Evolutionary conservation across 1,140 invertebrate species (phyloP).

Genomic region (Drosophila sucinea): DNA sequence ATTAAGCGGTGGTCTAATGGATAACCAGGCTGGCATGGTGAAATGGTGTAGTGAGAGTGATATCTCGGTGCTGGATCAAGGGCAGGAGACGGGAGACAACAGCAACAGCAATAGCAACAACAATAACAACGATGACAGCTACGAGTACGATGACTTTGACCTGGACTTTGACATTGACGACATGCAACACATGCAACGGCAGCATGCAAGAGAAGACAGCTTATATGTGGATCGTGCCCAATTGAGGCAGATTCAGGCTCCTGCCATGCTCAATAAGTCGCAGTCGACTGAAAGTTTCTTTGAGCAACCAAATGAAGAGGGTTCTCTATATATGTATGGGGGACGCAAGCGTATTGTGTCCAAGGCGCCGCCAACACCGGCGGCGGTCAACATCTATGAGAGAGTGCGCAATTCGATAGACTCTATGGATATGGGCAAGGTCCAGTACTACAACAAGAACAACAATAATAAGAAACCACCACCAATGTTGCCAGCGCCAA

Average conservation of each 20-base stretch:
- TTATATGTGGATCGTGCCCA: conserved; percentile 67
- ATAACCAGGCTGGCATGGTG: conserved; percentile 51
- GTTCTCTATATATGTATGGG: conserved; percentile 79
- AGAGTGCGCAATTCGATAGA: conserved; percentile 62
- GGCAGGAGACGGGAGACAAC: conserved; percentile 40
- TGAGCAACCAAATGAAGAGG: conserved; percentile 78
- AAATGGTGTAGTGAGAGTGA: conserved; percentile 83
- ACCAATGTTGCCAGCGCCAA: conserved; percentile 63
- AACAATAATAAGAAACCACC: conserved; percentile 25
- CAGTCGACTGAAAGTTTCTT: conserved; percentile 79
- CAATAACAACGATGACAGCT: conserved; percentile 66
- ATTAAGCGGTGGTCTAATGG: conserved; percentile 61
- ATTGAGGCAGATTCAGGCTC: conserved; percentile 55
- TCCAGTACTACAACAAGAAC: conserved; percentile 32
- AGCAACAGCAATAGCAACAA: conserved; percentile 9
- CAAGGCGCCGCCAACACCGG: conserved; percentile 49
- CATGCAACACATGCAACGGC: conserved; percentile 32
- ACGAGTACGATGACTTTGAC: conserved; percentile 71
- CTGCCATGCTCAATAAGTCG: conserved; percentile 65
- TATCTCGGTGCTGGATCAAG: conserved; percentile 72
- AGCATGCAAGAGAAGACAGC: conserved; percentile 48
- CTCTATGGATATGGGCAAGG: conserved; percentile 37
- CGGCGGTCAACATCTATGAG: conserved; percentile 73
- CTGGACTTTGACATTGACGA: conserved; percentile 48
- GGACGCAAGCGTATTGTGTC: conserved; percentile 68